Evolutionary conservation across 2,888 invertebrate genomes (phyloP), one percentile per base, ranked within the genome.

Genomic region (Unio delphinus): DNA sequence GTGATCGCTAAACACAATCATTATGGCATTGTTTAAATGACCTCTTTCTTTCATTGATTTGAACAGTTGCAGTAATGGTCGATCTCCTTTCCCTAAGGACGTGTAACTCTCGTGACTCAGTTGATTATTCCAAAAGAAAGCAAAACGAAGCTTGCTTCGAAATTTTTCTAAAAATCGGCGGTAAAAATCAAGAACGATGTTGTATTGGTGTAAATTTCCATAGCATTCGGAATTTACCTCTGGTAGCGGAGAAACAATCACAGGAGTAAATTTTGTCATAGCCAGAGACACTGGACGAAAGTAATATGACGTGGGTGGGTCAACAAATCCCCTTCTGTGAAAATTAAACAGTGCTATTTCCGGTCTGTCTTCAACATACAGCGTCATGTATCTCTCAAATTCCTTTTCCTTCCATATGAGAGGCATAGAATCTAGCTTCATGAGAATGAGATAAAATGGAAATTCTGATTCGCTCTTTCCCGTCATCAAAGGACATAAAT

Each of bases 71-170:
- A 91, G 87, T 80, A 94, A 93, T 63, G 92, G 90, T 0, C 92
- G 90, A 84, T 97, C 97, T 74, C 95, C 94, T 34, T 93, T 87
- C 83, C 92, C 92, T 0, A 95, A 94, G 84, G 93, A 93, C 86
- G 95, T 95, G 66, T 96, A 92, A 85, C 92, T 93, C 86, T 97
- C 96, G 87, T 97, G 97, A 5, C 95, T 94, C 82, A 96, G 91
- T 66, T 95, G 94, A 1, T 94, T 93, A 73, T 94, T 93, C 95
- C 96, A 97, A 85, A 95, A 94, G 81, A 96, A 94, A 0, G 94
- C 94, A 89, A 96, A 96, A 82, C 94, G 93, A 20, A 92, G 92
- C 4, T 92, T 92, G 0, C 90, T 86, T 64, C 90, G 90, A 87
- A 95, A 92, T 7, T 91, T 91, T 0, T 90, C 89, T 0, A 93